Base-by-base conservation (phyloP, 2,888 invertebrate genomes). In the Orgyia antiqua region DNA sequence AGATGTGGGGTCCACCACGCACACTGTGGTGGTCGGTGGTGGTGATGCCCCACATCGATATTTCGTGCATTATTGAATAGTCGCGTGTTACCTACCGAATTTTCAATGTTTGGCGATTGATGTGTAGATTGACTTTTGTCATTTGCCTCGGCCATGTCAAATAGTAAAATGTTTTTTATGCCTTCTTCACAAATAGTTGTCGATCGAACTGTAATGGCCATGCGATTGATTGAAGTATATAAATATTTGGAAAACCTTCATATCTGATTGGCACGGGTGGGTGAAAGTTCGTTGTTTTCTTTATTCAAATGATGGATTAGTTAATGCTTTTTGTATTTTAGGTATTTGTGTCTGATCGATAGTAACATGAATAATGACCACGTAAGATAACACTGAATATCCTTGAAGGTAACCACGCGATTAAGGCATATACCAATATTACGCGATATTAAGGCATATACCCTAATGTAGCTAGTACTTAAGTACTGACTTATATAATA, bases 51-150 rank as follows among this genome's bases (percentile, higher is more conserved):
- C 77, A 84, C 80, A 79, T 86, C 86, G 83, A 86, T 86, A 84
- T 73, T 74, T 72, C 76, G 67, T 86, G 75, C 80, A 86, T 86
- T 83, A 86, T 86, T 86, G 68, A 86, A 68, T 65, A 80, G 72
- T 83, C 70, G 84, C 86, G 84, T 86, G 84, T 59, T 70, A 61
- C 80, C 80, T 75, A 71, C 84, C 73, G 75, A 86, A 84, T 80
- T 82, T 84, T 72, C 72, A 78, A 80, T 83, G 84, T 84, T 86
- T 84, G 84, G 82, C 84, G 83, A 83, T 83, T 83, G 84, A 79
- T 82, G 82, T 82, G 76, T 84, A 84, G 84, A 86, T 86, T 83
- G 84, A 84, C 82, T 84, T 84, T 84, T 83, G 83, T 84, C 86
- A 86, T 86, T 84, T 84, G 69, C 80, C 62, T 74, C 72, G 75